phyloP scores from a whole-genome alignment of 23 tunicate genomes.

The Styela plicata region DNA sequence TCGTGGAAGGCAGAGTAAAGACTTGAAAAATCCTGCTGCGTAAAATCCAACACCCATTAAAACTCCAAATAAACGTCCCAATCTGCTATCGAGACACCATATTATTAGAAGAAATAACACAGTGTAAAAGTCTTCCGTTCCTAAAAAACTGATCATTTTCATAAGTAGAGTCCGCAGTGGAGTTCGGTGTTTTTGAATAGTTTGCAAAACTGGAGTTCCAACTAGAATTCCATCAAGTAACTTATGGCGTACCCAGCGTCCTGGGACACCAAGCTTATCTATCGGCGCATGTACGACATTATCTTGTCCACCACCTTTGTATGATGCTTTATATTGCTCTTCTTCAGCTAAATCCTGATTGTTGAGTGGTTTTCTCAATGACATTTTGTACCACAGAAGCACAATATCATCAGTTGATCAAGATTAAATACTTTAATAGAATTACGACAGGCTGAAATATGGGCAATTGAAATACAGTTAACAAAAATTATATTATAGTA shows the following conservation, averaged over 20 bases:
- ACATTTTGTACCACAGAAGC: not conserved
- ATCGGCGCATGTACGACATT: constrained; percentile 10
- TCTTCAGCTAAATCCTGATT: not conserved
- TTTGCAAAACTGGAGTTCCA: constrained; percentile 88
- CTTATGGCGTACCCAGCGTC: constrained; percentile 91
- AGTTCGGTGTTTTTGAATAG: constrained; percentile 85
- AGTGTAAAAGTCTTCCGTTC: constrained; percentile 98
- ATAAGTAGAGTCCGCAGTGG: constrained; percentile 68
- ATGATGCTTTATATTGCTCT: not conserved
- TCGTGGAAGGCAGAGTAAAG: constrained; percentile 81
- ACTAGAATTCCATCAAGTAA: constrained; percentile 87
- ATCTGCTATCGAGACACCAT: constrained; percentile 79
- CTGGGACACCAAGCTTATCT: constrained; percentile 75
- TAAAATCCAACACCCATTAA: constrained; percentile 88
- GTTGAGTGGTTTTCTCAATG: not conserved
- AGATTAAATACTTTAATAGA: too few species aligned
- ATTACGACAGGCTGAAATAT: too few species aligned
- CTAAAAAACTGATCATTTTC: constrained; percentile 86
- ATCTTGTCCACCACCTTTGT: constrained; percentile 4
- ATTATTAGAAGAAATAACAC: constrained; percentile 51
- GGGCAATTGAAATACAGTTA: too few species aligned
- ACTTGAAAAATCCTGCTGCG: constrained; percentile 76
- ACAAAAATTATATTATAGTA: too few species aligned
- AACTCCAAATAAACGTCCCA: constrained; percentile 83
- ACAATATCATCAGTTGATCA: too few species aligned